Evolutionary conservation across 2,888 invertebrate species (phyloP), one percentile per base, ranked within the genome.

Genomic region (Keiferia lycopersicella): DNA sequence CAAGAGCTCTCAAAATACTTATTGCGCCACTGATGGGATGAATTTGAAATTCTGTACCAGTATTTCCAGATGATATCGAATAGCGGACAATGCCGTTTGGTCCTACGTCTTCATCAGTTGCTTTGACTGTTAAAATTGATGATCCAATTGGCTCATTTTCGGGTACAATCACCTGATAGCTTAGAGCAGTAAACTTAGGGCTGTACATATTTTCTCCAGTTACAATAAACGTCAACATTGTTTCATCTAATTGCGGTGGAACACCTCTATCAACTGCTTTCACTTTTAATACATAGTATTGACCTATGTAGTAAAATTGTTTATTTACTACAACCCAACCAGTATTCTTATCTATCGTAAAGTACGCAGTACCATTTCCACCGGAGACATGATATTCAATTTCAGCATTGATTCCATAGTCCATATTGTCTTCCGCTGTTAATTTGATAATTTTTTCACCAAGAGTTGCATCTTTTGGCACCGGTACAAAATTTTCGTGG

Each of bases 61-160:
- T 94, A 79, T 97, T 97, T 16, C 98, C 98, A 34, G 95, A 95
- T 0, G 96, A 95, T 72, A 98, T 97, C 50, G 94, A 92, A 82
- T 98, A 98, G 11, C 95, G 88, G 0, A 98, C 92, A 91, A 97
- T 95, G 6, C 98, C 98, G 81, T 98, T 98, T 0, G 98, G 96
- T 0, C 98, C 98, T 70, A 93, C 92, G 78, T 98, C 98, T 66
- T 93, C 93, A 81, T 98, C 98, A 0, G 94, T 94, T 3, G 98
- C 98, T 68, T 93, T 95, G 0, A 98, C 95, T 0, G 96, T 96
- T 3, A 97, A 85, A 69, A 98, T 97, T 0, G 96, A 95, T 0
- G 97, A 95, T 1, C 97, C 97, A 0, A 97, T 88, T 0, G 96
- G 96, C 79, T 97, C 97, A 83, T 97, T 98, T 92, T 98, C 98